Evolutionary conservation across 2,888 invertebrate genomes (phyloP), one percentile per base, ranked within the genome.

Genomic region (Tachina lurida): DNA sequence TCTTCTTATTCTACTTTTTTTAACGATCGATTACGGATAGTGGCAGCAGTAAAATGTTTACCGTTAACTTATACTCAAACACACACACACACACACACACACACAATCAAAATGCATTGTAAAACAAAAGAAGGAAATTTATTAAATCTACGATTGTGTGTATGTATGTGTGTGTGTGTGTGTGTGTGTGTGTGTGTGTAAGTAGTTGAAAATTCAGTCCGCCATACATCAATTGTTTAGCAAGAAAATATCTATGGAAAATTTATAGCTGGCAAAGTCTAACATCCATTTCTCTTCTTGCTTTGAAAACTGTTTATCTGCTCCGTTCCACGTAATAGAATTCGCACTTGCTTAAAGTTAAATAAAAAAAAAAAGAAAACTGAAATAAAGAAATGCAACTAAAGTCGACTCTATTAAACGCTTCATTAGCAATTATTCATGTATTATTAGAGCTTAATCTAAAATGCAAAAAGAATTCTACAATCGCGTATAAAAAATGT

Each of bases 21-120:
- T 80, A 84, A 81, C 81, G 78, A 86, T 81, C 68, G 78, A 84
- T 86, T 78, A 81, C 54, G 81, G 84, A 86, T 86, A 75, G 84
- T 86, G 77, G 81, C 84, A 62, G 75, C 39, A 86, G 84, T 86
- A 83, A 80, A 84, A 86, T 63, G 54, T 82, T 65, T 73, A 86
- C 86, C 86, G 86, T 83, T 86, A 85, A 39, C 74, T 70, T 54
- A 8, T 31, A 68, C 39, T 68, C 22, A 81, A 49, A 12, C 74
- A 60, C 22, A 73, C 7, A 13, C 19, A 17, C 22, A 45, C 49
- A 19, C 58, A 22, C 58, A 13, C 13, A 15, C 49, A 2, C 49
- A 13, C 13, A 15, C 49, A 2, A n/a, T n/a, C 15, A 31, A 8
- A 31, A 7, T 31, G 9, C 1, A 56, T 58, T 76, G 71, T 62